Evolutionary conservation across 2,888 invertebrate species (phyloP).

Genomic region (Pammene aurita): DNA sequence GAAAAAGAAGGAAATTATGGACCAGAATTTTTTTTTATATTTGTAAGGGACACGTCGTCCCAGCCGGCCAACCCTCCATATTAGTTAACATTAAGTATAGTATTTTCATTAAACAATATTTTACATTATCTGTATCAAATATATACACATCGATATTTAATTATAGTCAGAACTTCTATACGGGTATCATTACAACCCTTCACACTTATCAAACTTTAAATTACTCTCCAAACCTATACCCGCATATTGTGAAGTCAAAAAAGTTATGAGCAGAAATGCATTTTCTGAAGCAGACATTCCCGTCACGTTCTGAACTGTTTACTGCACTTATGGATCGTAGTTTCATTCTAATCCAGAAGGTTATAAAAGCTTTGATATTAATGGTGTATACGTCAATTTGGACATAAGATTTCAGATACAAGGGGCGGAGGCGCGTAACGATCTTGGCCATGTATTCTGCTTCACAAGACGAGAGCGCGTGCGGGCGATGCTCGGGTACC

Average conservation of each 20-base stretch:
- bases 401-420: slow-evolving; percentile 15
- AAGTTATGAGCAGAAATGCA: slow-evolving; percentile 6
- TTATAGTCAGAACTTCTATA: not conserved
- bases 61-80: too few relatives aligned
- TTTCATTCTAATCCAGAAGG: not conserved
- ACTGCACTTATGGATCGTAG: slow-evolving; percentile 36
- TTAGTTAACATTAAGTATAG: too few relatives aligned
- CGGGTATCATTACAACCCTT: not conserved
- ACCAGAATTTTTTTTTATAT: too few relatives aligned
- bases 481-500: not conserved
- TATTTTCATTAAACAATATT: too few relatives aligned
- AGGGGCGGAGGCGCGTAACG: slow-evolving; percentile 34
- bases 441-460: slow-evolving; percentile 10
- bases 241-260: slow-evolving; percentile 10
- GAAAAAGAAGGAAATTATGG: too few relatives aligned
- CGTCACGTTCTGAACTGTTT: slow-evolving; percentile 26
- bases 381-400: slow-evolving; percentile 9
- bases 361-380: not conserved
- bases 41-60: too few relatives aligned
- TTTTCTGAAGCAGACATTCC: slow-evolving; percentile 22
- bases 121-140: not conserved
- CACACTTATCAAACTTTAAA: slow-evolving; percentile 1
- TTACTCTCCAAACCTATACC: slow-evolving; percentile 8
- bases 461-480: not conserved
- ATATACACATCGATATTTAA: not conserved